These are phyloP conservation scores for Melitaea cinxia DNA, from an alignment of 1,140 invertebrate species.

Conservation along the genomic window DNA sequence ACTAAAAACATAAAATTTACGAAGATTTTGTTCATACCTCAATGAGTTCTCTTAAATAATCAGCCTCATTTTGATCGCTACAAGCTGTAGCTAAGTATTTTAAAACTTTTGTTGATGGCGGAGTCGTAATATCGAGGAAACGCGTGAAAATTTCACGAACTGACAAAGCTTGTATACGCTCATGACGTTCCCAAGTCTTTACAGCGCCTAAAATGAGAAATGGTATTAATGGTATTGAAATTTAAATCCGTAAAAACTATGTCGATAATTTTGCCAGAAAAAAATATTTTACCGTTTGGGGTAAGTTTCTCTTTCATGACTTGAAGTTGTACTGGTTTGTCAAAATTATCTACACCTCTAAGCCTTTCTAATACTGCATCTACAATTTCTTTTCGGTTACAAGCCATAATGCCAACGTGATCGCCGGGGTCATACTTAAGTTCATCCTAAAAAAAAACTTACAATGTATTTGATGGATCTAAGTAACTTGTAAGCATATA, in stretches of 20 bases:
- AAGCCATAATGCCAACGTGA: slow-evolving; percentile 95
- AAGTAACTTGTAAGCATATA: not conserved
- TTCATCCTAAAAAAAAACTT: slow-evolving; percentile 67
- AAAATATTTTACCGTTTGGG: slow-evolving; percentile 85
- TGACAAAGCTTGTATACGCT: slow-evolving; percentile 90
- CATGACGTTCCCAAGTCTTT: slow-evolving; percentile 93
- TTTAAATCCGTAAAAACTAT: too few relatives aligned
- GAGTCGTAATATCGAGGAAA: slow-evolving; percentile 97
- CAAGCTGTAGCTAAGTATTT: slow-evolving; percentile 91
- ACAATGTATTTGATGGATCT: not conserved
- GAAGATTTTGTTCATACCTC: slow-evolving; percentile 35
- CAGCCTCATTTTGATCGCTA: slow-evolving; percentile 87
- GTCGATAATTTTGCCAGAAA: too few relatives aligned
- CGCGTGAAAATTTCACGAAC: slow-evolving; percentile 89
- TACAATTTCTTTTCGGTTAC: slow-evolving; percentile 90
- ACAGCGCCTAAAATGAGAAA: slow-evolving; percentile 84
- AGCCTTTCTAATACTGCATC: slow-evolving; percentile 89
- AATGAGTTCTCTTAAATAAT: slow-evolving; percentile 42
- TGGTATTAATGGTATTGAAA: not conserved
- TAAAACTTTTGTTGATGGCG: slow-evolving; percentile 93
- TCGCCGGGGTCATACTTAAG: slow-evolving; percentile 93
- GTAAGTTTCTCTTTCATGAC: slow-evolving; percentile 93
- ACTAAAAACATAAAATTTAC: not conserved
- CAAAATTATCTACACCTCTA: slow-evolving; percentile 85
- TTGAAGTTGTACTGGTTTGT: slow-evolving; percentile 91